Evolutionary conservation across 1,140 invertebrate genomes (phyloP).

Genomic region (Eurosta solidaginis): DNA sequence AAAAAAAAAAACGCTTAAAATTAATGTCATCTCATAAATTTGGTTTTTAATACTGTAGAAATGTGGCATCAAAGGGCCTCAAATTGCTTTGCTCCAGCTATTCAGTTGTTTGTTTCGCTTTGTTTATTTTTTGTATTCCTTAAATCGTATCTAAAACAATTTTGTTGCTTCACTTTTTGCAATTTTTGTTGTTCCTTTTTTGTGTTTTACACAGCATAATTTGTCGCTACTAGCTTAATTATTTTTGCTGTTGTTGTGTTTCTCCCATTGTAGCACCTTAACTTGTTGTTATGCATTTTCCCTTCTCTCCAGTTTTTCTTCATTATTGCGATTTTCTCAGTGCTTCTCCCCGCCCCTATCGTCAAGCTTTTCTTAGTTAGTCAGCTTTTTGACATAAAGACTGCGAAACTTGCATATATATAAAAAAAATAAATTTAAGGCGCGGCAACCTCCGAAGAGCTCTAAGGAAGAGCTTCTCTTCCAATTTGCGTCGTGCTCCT

Average conservation of each 20-base stretch:
- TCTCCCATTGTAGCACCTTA: background rate
- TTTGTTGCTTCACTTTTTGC: background rate
- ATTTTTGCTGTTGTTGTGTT: background rate
- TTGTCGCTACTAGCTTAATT: background rate
- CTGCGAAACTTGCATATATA: too few relatives aligned
- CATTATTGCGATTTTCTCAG: too few relatives aligned
- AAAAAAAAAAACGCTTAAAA: constrained; percentile 8
- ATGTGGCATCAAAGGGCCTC: constrained; percentile 8
- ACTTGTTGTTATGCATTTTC: background rate
- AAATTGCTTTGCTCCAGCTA: background rate
- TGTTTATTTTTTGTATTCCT: constrained; percentile 17
- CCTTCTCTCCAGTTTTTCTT: background rate
- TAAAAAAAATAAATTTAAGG: too few relatives aligned
- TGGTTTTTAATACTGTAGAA: constrained; percentile 2
- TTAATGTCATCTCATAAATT: constrained; percentile 24
- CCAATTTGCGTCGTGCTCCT: too few relatives aligned
- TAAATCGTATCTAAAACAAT: background rate
- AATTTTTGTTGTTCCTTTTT: background rate
- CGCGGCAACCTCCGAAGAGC: too few relatives aligned
- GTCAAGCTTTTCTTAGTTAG: too few relatives aligned
- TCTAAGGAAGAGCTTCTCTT: too few relatives aligned
- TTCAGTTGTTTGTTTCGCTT: background rate
- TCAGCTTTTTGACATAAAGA: too few relatives aligned
- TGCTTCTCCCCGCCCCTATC: too few relatives aligned
- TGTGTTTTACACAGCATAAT: background rate